Conservation (phyloP, 1,140 invertebrate species). For the Coenobita brevimanus region DNA sequence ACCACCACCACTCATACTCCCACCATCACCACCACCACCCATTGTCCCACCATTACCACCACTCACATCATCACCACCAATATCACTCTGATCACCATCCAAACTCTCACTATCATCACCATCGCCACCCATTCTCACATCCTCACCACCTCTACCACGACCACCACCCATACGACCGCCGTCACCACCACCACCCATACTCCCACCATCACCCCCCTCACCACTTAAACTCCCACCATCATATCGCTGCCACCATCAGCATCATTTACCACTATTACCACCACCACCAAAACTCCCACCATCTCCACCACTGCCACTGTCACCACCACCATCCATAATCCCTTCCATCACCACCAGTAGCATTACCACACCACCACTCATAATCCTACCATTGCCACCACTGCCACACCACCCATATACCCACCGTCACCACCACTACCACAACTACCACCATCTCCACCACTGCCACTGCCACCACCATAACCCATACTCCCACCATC, state of each 20-base stretch:
- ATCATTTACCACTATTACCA: neutral
- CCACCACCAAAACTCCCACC: neutral
- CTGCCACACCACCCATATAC: neutral
- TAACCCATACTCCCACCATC: neutral
- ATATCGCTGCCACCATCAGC: neutral
- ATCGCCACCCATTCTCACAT: neutral
- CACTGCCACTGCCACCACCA: neutral
- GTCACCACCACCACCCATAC: neutral
- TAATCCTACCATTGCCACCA: neutral
- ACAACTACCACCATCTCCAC: neutral
- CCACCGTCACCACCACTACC: neutral
- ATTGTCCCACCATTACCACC: neutral
- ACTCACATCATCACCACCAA: neutral
- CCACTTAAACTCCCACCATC: neutral
- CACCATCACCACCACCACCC: neutral
- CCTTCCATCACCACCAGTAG: neutral
- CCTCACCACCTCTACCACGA: neutral
- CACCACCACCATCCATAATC: neutral
- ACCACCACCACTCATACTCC: neutral
- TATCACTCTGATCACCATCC: neutral
- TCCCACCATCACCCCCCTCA: neutral
- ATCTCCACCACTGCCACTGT: neutral
- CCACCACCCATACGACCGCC: neutral
- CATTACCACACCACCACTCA: neutral
- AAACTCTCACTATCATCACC: neutral